Evolutionary conservation across 2,888 invertebrate genomes (phyloP), one percentile per base, ranked within the genome.

Genomic region (Lithosia quadra): DNA sequence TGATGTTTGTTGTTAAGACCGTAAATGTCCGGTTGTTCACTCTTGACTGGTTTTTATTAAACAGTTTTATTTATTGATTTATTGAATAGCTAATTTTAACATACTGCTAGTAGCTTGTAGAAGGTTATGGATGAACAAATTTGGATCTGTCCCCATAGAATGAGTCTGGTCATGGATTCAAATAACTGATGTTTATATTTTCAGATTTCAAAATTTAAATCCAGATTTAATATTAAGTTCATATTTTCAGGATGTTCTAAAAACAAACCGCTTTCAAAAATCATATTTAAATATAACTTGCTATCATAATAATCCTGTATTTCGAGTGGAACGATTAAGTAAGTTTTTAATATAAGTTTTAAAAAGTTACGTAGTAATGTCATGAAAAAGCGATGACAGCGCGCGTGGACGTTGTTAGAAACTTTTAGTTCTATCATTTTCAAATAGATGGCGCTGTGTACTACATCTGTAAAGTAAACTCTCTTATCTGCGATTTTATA

Each of bases 361-460:
- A 24, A 28, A 28, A 18, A 56, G n/a, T 33, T 58, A 4, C 22
- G 39, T 43, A 3, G 24, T n/a, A 49, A 62, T n/a, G 1, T 21
- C 10, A 22, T 53, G 13, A 67, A 39, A 65, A 34, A 36, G 60
- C 79, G 72, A 85, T 55, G 61, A 28, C 72, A 86, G 87, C 91
- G 88, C 89, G 65, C 28, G 74, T 74, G 86, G 75, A 18, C 28
- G 56, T 69, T 76, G 71, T 22, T 58, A 18, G 74, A 82, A 88
- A 82, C 83, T 68, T 69, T 78, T 85, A 79, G 84, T 91, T 87
- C 80, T 0, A 0, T 33, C 60, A 9, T 18, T 53, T 21, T 60
- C 0, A 55, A 63, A 84, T 75, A 91, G 91, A 89, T 91, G 91
- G 88, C 90, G 77, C 0, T 71, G 55, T 71, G 71, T 74, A 28